Evolutionary conservation across 2,888 invertebrate species (phyloP).

Genomic region (Mimachlamys varia): DNA sequence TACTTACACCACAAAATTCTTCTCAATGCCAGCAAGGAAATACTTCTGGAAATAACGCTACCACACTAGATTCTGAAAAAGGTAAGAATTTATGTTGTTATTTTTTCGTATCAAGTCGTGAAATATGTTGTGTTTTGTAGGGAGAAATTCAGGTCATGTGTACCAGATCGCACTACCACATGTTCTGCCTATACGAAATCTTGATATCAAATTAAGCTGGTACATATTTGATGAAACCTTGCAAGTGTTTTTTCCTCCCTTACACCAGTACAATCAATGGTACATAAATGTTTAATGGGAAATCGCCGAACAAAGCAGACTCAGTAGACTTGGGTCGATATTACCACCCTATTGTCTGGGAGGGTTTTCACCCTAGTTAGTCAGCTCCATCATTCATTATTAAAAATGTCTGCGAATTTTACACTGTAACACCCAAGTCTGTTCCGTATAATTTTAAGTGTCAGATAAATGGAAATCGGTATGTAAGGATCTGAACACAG

Average conservation of each 20-base stretch:
- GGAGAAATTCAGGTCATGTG: background rate
- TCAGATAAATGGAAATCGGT: background rate
- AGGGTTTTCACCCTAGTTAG: background rate
- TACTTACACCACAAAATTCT: background rate
- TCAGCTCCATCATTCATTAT: background rate
- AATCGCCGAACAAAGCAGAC: background rate
- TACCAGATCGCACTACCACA: background rate
- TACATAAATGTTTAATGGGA: background rate
- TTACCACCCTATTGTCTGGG: background rate
- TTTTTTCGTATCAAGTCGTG: background rate
- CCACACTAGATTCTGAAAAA: constrained; percentile 28
- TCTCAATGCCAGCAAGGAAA: constrained; percentile 15
- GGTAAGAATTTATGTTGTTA: background rate
- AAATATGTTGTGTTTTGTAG: background rate
- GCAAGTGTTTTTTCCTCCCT: background rate
- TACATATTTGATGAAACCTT: constrained; percentile 31
- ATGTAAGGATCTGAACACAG: background rate
- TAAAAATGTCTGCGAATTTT: background rate
- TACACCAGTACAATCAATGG: background rate
- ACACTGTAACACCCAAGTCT: background rate
- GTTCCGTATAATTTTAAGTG: background rate
- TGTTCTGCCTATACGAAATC: background rate
- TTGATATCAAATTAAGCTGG: background rate
- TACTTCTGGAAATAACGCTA: background rate
- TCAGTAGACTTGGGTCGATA: background rate